Evolutionary conservation across 2,888 invertebrate species (phyloP), one percentile per base, ranked within the genome.

Genomic region (Hydrotaea cyrtoneurina): DNA sequence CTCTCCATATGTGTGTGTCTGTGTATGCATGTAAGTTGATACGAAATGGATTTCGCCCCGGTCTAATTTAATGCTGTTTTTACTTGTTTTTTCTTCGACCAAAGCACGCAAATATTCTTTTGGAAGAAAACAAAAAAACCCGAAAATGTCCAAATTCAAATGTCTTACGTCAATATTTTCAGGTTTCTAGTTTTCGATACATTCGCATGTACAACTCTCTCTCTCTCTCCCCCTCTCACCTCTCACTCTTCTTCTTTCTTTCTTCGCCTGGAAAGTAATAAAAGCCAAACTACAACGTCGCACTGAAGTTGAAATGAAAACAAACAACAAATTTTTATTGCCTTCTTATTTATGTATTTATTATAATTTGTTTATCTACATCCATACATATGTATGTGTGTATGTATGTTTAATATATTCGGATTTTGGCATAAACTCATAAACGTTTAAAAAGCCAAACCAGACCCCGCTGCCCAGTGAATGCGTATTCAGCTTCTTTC

Each of bases 141-240:
- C 7, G 39, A 57, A 59, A 74, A n/a, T 57, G 39, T 59, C n/a
- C 26, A 62, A 46, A 62, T 55, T 21, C 21, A 62, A 15, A 59
- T 17, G 21, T 57, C 59, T 59, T 59, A 74, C 59, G 74, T 74
- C 74, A 74, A 55, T 39, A 39, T 46, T 43, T 74, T 74, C 46
- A 55, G 39, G 73, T 73, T 73, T 72, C 31, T 57, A 15, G 46
- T 23, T 46, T 23, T 46, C 39, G 39, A 39, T 39, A 39, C 39
- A 39, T 39, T 39, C 39, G 13, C 10, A 39, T 39, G 39, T 39
- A 10, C 31, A 31, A 7, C 3, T 7, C 7, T 31, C 31, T 7
- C 7, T 31, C 31, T 4, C 17, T 31, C 19, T 50, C 53, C n/a
- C 53, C 4, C n/a, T 46, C 46, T n/a, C n/a, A n/a, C n/a, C n/a